A percentile compares a stretch with the other conserved stretches of the same genome.
Conservation (phyloP, 2,888 invertebrate species). For the Tridacna crocea region DNA sequence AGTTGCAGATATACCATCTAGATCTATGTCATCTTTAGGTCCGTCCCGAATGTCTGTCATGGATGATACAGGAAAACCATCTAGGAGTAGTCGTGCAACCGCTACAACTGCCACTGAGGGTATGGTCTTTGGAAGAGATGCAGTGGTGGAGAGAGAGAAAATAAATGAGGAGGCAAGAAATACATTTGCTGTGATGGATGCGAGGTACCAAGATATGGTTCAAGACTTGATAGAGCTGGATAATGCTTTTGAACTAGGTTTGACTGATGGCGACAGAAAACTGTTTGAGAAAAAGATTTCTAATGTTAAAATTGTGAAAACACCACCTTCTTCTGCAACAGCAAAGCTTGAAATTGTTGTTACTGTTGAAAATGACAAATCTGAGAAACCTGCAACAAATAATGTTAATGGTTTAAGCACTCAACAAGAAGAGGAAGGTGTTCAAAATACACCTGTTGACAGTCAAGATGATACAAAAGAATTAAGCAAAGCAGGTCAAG, state of each 20-base stretch:
- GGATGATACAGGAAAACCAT: constrained; percentile 60
- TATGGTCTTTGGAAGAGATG: constrained; percentile 71
- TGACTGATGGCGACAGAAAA: constrained; percentile 44
- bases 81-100: constrained; percentile 54
- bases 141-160: constrained; percentile 71
- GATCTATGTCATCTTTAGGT: constrained; percentile 56
- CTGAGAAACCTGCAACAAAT: constrained; percentile 5
- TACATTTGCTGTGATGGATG: constrained; percentile 70
- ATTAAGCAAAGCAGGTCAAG: not conserved
- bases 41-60: constrained; percentile 59
- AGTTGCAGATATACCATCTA: constrained; percentile 63
- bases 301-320: constrained; percentile 51
- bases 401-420: not conserved
- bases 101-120: constrained; percentile 53
- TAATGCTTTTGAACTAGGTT: constrained; percentile 65
- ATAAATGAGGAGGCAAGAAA: constrained; percentile 70
- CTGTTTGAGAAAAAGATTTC: constrained; percentile 57
- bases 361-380: constrained; percentile 8
- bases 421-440: not conserved
- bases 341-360: constrained; percentile 30
- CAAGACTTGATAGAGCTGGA: constrained; percentile 71
- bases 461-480: constrained; percentile 1
- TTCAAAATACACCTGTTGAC: not conserved
- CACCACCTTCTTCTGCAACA: constrained; percentile 44
- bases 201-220: constrained; percentile 70